Evolutionary conservation across 2,888 invertebrate genomes (phyloP), one percentile per base, ranked within the genome.

Genomic region (Acronicta aceris): DNA sequence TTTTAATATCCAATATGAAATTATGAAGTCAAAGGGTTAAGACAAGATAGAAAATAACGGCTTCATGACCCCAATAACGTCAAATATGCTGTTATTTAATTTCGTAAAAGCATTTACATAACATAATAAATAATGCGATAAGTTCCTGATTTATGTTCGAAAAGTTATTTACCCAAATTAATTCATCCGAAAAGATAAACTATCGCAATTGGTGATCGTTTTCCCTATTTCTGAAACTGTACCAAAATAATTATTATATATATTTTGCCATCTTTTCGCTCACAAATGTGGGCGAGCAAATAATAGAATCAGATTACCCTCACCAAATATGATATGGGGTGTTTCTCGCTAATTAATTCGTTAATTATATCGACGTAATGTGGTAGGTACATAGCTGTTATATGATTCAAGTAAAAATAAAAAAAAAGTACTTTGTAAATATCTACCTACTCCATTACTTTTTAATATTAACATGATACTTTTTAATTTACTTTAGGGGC

Each of bases 261-360:
- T 47, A 56, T 38, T 47, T 61, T 40, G 47, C 16, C n/a, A 38
- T 61, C 54, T 67, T 61, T 62, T 68, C 30, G 48, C 25, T 16
- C 41, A 40, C 48, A 25, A 21, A 54, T 15, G 50, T 51, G 48
- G 41, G 50, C 54, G 56, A 30, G 45, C 30, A 30, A 43, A 45
- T 63, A 73, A 68, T 73, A 59, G 63, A 62, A 58, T 58, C 62
- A 47, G 74, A 62, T 68, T 54, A 50, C 43, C 45, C 7, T 8
- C 25, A 9, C 57, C 42, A 65, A 72, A 62, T 73, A 55, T 62
- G 47, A 67, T 67, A 55, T 8, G 30, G 21, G 42, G 21, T 73
- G 38, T 38, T 38, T 15, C 25, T 53, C 42, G 42, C 4, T 41
- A 73, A 67, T 70, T 73, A 57, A 40, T 8, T 33, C 38, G 43